phyloP scores from a whole-genome alignment of 2,888 invertebrate genomes.

The Pandemis heparana region DNA sequence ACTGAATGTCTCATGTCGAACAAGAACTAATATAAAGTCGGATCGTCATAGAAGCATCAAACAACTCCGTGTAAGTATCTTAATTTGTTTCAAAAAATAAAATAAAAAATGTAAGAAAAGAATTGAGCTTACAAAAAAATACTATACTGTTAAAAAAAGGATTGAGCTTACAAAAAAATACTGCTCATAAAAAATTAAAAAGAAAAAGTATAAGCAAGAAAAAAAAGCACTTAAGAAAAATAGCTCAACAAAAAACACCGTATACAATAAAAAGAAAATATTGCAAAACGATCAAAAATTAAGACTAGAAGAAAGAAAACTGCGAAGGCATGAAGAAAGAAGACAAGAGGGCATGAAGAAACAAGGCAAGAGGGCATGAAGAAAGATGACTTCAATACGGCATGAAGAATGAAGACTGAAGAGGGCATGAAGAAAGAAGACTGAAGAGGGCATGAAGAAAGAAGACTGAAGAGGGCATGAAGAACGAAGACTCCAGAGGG shows the following conservation, averaged over 20 bases:
- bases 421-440: too few relatives aligned
- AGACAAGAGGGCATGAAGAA: not conserved
- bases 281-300: not conserved
- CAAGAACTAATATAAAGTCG: not conserved
- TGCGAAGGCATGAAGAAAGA: not conserved
- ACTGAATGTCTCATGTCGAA: too few relatives aligned
- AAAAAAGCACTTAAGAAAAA: too few relatives aligned
- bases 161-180: not conserved
- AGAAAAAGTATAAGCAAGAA: too few relatives aligned
- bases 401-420: too few relatives aligned
- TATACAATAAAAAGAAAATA: too few relatives aligned
- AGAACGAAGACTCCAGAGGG: too few relatives aligned
- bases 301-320: not conserved
- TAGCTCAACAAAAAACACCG: too few relatives aligned
- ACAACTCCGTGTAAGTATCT: not conserved
- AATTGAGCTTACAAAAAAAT: not conserved
- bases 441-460: too few relatives aligned
- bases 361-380: too few relatives aligned
- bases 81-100: not conserved
- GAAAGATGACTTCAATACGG: too few relatives aligned
- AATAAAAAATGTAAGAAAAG: not conserved
- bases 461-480: too few relatives aligned
- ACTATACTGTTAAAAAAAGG: not conserved
- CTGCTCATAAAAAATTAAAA: not conserved
- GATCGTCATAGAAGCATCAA: not conserved